phyloP scores from a whole-genome alignment of 35 echinoderm and acorn worm genomes.

The Diadema setosum region DNA sequence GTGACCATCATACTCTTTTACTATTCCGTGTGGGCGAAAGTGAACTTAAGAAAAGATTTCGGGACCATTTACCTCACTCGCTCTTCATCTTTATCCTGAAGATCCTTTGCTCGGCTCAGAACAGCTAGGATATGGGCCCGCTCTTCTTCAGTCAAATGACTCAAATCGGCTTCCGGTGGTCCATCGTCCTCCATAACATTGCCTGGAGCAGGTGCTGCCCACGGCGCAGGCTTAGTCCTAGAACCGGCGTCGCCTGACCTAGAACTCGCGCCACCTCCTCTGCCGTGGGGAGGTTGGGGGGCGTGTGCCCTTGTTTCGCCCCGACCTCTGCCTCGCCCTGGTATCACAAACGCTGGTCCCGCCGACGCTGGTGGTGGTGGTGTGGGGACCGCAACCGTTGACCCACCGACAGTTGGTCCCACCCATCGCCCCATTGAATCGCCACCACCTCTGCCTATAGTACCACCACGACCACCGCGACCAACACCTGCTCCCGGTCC shows the following conservation, averaged over 20 bases:
- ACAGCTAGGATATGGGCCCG: slow-evolving; percentile 74
- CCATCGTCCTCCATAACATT: not conserved
- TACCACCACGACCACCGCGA: not conserved
- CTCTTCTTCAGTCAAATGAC: slow-evolving; percentile 90
- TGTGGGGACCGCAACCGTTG: not conserved
- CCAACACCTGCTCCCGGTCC: not conserved
- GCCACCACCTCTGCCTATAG: not conserved
- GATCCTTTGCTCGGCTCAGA: slow-evolving; percentile 64
- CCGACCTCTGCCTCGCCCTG: not conserved
- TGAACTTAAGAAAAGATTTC: too few species aligned
- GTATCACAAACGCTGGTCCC: not conserved
- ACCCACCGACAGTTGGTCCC: not conserved
- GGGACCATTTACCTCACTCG: slow-evolving; percentile 56
- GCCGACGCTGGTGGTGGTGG: not conserved
- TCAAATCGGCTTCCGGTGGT: slow-evolving; percentile 88
- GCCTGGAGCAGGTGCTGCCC: not conserved
- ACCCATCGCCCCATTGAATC: not conserved
- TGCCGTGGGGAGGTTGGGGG: not conserved
- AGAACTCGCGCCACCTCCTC: not conserved
- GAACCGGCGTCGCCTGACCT: not conserved
- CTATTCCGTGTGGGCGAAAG: too few species aligned
- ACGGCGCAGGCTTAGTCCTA: not conserved
- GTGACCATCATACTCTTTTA: too few species aligned
- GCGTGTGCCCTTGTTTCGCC: not conserved
- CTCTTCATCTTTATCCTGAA: slow-evolving; percentile 85